phyloP scores from a whole-genome alignment of 2,113 vertebrate genomes.

The Mus spicilegus region DNA sequence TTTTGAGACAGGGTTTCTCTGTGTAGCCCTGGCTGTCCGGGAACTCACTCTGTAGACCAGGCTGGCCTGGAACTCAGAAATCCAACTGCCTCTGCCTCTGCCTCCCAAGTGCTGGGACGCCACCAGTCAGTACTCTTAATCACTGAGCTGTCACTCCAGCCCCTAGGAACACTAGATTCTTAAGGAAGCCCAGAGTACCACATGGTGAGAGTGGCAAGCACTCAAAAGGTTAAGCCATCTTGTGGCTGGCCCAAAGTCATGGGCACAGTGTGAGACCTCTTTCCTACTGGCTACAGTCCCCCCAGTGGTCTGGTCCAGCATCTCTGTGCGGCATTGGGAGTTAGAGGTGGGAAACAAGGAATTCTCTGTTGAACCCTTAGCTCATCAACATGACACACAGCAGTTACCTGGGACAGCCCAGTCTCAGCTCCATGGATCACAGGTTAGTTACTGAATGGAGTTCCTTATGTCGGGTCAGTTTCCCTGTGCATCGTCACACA shows the following conservation, averaged over 20 bases:
- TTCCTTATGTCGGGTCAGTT: neutral
- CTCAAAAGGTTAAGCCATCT: neutral
- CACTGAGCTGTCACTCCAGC: too few relatives aligned
- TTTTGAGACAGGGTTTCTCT: too few relatives aligned
- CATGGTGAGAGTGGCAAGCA: accelerated
- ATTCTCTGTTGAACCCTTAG: neutral
- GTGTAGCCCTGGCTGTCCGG: too few relatives aligned
- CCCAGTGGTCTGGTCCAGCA: neutral
- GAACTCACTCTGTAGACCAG: too few relatives aligned
- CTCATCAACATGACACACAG: neutral
- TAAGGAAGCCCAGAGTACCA: neutral
- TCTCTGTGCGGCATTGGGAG: neutral
- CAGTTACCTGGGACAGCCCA: neutral
- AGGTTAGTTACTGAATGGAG: neutral
- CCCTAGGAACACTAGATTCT: neutral
- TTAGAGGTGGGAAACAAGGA: neutral
- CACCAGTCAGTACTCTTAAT: too few relatives aligned
- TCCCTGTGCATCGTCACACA: neutral
- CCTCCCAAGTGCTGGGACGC: too few relatives aligned
- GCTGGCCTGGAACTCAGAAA: too few relatives aligned
- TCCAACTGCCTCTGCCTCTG: too few relatives aligned
- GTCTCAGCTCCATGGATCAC: too few relatives aligned
- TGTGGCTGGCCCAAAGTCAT: neutral
- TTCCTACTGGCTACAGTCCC: neutral
- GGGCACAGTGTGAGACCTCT: accelerated